Evolutionary conservation across 1,140 invertebrate species (phyloP), one percentile per base, ranked within the genome.

Genomic region (Meteorus sp.): DNA sequence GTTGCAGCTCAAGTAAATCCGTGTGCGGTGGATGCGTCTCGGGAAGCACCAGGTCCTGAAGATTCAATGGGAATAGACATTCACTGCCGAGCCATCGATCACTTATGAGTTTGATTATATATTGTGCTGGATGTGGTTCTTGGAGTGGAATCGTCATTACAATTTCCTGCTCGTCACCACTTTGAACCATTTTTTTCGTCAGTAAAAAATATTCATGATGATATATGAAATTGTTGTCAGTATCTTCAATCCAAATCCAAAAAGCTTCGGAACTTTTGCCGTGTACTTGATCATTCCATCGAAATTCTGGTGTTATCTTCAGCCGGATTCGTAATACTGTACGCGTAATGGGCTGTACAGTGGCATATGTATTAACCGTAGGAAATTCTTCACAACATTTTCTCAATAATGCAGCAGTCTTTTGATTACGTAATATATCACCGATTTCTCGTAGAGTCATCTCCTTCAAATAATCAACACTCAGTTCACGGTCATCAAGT

Each of bases 241-340:
- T 90, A 81, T 99, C 95, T 80, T 98, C 96, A 11, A 99, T 90
- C 94, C 97, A 98, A 48, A 99, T 87, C 93, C 95, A 99, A 79
- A 98, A 99, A 1, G 90, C 85, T 79, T 99, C 94, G 0, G 89
- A 85, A 7, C 84, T 86, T 74, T 89, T 91, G 0, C 96, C 95
- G 74, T 98, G 95, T 54, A 94, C 81, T 61, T 85, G 86, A 70
- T 95, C 92, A 72, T 94, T 93, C 94, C 95, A 98, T 43, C 82
- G 86, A 74, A 99, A 99, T 59, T 89, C 85, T 0, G 97, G 87
- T 53, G 75, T 87, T 7, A 99, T 88, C 39, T 83, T 85, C 9
- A 99, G 82, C 39, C 88, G 87, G 61, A 99, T 91, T 68, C 93
- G 85, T 3, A 99, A 80, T 17, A 99, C 91, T 1, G 91, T 93